Conservation (phyloP, 2,888 invertebrate species). For the Callyntrura sp. region DNA sequence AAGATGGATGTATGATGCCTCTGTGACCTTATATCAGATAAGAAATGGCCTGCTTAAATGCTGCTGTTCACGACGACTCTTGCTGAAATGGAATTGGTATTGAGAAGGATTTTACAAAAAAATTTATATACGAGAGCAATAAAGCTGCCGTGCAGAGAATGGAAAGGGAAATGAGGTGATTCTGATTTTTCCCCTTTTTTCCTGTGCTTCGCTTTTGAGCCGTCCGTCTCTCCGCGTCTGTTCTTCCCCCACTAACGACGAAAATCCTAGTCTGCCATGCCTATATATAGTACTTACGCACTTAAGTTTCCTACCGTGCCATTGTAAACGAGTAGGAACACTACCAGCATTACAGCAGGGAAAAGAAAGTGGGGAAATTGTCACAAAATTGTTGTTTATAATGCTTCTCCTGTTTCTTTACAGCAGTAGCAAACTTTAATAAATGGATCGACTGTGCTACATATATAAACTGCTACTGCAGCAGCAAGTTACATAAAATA, state of each 20-base stretch:
- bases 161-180: slow-evolving; percentile 16
- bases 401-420: not conserved
- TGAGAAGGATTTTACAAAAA: not conserved
- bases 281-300: slow-evolving; percentile 10
- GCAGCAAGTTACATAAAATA: slow-evolving; percentile 7
- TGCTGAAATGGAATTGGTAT: not conserved
- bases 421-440: not conserved
- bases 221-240: not conserved
- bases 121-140: not conserved
- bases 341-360: not conserved
- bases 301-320: slow-evolving; percentile 8
- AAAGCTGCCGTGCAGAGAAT: slow-evolving; percentile 12
- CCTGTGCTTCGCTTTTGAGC: not conserved
- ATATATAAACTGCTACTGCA: not conserved
- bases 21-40: not conserved
- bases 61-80: not conserved
- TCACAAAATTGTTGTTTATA: not conserved
- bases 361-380: slow-evolving; percentile 6
- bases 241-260: not conserved
- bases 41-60: slow-evolving; percentile 25
- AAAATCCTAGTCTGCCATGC: not conserved
- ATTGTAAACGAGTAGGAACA: not conserved
- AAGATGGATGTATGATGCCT: not conserved
- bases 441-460: too few relatives aligned
- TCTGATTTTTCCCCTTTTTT: not conserved